Evolutionary conservation across 2,888 invertebrate genomes (phyloP), one percentile per base, ranked within the genome.

Genomic region (Pyrochroa serraticornis): DNA sequence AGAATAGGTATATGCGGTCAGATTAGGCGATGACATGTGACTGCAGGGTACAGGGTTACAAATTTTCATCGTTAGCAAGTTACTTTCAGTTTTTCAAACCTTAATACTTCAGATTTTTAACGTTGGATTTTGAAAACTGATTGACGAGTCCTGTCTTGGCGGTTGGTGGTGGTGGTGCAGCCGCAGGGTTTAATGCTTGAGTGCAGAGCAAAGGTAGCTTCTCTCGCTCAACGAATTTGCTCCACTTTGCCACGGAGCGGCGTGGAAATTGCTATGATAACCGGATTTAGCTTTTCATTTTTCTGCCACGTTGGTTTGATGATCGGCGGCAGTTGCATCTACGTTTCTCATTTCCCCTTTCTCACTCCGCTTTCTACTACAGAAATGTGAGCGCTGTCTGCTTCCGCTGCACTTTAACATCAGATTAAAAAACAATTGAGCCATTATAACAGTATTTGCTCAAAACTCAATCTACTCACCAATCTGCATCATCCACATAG

Each of bases 241-340:
- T 65, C 47, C 62, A 53, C 60, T 47, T 58, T 55, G 62, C 64
- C 63, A 62, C 56, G 66, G 61, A 66, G 63, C 68, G 70, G 58
- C 69, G 75, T 75, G 76, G 78, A 80, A 80, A 80, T 80, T 79
- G 80, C 79, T 77, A 77, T 75, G 79, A 80, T 81, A 81, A 80
- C 80, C 79, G 80, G 80, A 81, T 81, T 81, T 81, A 76, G 80
- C 79, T 79, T 80, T 80, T 80, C 81, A 80, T 80, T 81, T 81
- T 81, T 80, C 80, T 80, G 81, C 80, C 77, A 80, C 76, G 79
- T 73, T 80, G 79, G 77, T 74, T 77, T 77, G 77, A 78, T 78
- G 75, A 78, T 76, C 76, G 76, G 71, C 69, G 64, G 65, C 68
- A 63, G 60, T 68, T 64, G 60, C 65, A 68, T 69, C 72, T 68